Base-by-base conservation (phyloP, 2,113 vertebrate species). In the Microtus montanus region DNA sequence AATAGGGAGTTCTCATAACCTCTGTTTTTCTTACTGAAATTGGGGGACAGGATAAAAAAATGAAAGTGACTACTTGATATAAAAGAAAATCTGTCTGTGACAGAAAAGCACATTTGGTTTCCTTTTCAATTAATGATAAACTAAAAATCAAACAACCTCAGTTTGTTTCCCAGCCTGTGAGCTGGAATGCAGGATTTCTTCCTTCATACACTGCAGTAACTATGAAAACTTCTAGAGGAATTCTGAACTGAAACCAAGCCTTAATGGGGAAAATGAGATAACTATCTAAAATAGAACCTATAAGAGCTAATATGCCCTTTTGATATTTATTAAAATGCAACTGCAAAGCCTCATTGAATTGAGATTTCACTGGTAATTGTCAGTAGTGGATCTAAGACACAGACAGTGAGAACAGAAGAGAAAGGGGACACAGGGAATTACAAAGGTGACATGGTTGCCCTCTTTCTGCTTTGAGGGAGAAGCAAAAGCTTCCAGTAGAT, bases 201-300 rank as follows among this genome's bases (percentile, higher is more conserved):
- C 41, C 77, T 35, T 71, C 54, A 63, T 64, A 73, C 7, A 33
- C 85, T 89, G 82, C 19, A n/a, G 22, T 95, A 58, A 91, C 90
- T 54, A 83, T 41, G 28, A 84, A 93, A 95, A 92, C 85, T 78
- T 30, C 44, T 54, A 70, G 71, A 92, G 68, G 93, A 91, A 96
- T 82, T 96, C 86, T 89, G 66, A 91, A 41, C 85, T 94, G 75
- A 95, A 93, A 94, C 47, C 85, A 92, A 91, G 85, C 4, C 74
- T 79, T 87, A 33, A 38, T 77, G 24, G 71, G 28, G 73, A 80
- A 97, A 95, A 93, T 68, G 17, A 13, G 5, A 1, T 78, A 80
- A 73, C 17, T 22, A 49, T 63, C 30, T 94, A 94, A 92, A 94
- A 74, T 78, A 17, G 33, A 93, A 5, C n/a, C 80, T 52, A 12